These are phyloP conservation scores for Sus cebifrons DNA, from an alignment of 2,797 vertebrate genomes.

Conservation along the genomic window DNA sequence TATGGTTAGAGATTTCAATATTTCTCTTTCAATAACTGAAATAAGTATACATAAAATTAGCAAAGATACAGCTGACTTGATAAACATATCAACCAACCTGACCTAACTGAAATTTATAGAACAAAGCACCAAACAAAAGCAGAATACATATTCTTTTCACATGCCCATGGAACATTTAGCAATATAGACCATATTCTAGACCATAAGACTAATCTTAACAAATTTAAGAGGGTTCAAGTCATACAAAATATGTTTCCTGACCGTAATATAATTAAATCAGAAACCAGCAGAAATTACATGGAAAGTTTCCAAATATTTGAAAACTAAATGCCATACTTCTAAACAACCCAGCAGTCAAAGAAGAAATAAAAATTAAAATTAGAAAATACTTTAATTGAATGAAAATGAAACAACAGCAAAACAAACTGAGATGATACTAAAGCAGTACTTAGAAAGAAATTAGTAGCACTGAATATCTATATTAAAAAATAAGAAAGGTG, in stretches of 20 bases:
- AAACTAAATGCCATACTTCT: not conserved
- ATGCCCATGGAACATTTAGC: not conserved
- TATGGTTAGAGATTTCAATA: not conserved
- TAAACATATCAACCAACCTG: not conserved
- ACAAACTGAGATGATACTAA: not conserved
- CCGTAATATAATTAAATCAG: not conserved
- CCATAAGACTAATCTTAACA: not conserved
- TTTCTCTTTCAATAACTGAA: not conserved
- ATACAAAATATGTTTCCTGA: not conserved
- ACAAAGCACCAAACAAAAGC: not conserved
- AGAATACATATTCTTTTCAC: slow-evolving; percentile 13
- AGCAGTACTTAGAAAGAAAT: not conserved
- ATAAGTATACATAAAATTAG: not conserved
- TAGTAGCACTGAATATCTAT: not conserved
- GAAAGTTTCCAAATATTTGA: not conserved
- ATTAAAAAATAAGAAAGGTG: slow-evolving; percentile 24
- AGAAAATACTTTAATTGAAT: slow-evolving; percentile 11
- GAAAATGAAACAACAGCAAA: slow-evolving; percentile 11
- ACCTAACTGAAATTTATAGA: not conserved
- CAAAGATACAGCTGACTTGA: not conserved
- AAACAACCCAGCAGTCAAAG: not conserved
- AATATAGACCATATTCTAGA: not conserved
- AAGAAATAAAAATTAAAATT: not conserved
- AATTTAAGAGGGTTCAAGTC: not conserved
- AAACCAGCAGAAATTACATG: not conserved